Conservation (phyloP, 2,113 vertebrate genomes). For the Barbus barbus region DNA sequence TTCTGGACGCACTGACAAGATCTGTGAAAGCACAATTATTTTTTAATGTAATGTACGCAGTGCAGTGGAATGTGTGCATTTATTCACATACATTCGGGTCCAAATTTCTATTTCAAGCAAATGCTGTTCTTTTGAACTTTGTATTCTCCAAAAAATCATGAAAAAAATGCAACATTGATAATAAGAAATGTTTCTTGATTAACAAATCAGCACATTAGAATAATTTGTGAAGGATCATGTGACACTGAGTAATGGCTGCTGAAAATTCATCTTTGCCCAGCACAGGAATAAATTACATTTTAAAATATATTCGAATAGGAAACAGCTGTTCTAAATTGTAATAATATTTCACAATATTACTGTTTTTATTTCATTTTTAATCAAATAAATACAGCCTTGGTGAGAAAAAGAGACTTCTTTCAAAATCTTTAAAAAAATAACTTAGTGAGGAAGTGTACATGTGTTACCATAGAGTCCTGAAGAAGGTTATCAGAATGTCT, state of each 20-base stretch:
- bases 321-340: not conserved
- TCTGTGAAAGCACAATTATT: conserved; percentile 54
- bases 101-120: not conserved
- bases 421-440: not conserved
- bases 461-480: conserved; percentile 76
- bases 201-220: not conserved
- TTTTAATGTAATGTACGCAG: not conserved
- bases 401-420: not conserved
- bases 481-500: conserved; percentile 62
- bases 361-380: not conserved
- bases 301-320: not conserved
- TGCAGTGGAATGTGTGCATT: not conserved
- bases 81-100: not conserved
- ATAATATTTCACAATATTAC: no score
- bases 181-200: not conserved
- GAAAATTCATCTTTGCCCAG: not conserved
- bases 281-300: not conserved
- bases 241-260: not conserved
- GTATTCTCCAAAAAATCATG: not conserved
- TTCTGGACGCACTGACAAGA: conserved; percentile 68
- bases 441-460: not conserved
- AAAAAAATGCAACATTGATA: not conserved
- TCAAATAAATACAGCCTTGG: not conserved
- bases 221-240: not conserved
- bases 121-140: not conserved